A percentile compares a stretch with the other conserved stretches of the same genome.
phyloP scores from a whole-genome alignment of 1,140 invertebrate species.

The Aphaenogaster ashmeadi region DNA sequence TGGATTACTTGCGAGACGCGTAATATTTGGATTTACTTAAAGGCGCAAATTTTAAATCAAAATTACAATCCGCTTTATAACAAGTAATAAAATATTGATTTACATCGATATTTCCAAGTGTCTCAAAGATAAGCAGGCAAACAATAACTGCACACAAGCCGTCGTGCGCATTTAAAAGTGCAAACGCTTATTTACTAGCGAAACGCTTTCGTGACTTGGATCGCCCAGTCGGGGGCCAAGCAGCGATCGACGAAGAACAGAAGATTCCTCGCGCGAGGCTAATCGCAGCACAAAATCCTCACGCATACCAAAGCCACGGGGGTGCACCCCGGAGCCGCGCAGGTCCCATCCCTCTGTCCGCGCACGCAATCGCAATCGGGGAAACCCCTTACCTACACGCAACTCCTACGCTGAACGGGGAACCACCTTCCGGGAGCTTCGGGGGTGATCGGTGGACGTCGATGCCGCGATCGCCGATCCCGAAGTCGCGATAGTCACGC shows the following conservation, averaged over 20 bases:
- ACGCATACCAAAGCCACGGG: not conserved
- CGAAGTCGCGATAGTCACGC: constrained; percentile 9
- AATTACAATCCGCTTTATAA: not conserved
- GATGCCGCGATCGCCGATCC: not conserved
- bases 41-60: not conserved
- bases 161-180: not conserved
- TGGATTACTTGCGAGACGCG: not conserved
- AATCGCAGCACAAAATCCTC: constrained; percentile 19
- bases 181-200: not conserved
- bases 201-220: constrained; percentile 21
- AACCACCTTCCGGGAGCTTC: not conserved
- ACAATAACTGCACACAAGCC: not conserved
- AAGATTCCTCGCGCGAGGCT: constrained; percentile 16
- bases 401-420: not conserved
- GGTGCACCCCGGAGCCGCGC: constrained; percentile 17
- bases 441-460: not conserved
- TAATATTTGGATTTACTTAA: not conserved
- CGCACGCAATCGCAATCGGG: constrained; percentile 30
- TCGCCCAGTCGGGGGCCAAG: not conserved
- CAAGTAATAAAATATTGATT: not conserved
- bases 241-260: constrained; percentile 5
- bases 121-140: not conserved
- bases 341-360: constrained; percentile 37
- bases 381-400: constrained; percentile 44
- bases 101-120: not conserved